Evolutionary conservation across 2,113 vertebrate genomes (phyloP).

Genomic region (Hemiscyllium ocellatum): DNA sequence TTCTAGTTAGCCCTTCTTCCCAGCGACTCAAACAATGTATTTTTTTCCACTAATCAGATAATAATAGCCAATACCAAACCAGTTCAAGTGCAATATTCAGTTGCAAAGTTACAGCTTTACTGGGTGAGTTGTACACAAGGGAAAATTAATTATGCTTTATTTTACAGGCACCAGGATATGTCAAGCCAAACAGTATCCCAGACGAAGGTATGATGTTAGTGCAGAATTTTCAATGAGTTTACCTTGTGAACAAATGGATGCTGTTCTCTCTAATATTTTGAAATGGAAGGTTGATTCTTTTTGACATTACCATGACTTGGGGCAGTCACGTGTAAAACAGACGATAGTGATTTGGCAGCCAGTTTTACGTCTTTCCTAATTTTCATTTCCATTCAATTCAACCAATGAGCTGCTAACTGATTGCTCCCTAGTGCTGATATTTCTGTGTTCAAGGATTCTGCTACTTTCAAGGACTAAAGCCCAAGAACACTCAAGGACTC

Average conservation of each 20-base stretch:
- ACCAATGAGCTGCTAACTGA: not conserved
- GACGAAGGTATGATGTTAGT: constrained; percentile 2
- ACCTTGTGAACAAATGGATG: not conserved
- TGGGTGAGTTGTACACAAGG: not conserved
- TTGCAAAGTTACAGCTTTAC: not conserved
- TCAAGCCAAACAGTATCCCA: not conserved
- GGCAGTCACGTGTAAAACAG: not conserved
- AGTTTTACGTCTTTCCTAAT: not conserved
- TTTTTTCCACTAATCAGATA: not conserved
- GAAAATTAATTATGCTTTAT: constrained; percentile 9
- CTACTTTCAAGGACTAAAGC: no score
- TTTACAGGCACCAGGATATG: constrained; percentile 22
- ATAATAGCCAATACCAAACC: not conserved
- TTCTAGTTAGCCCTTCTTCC: not conserved
- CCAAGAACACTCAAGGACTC: no score
- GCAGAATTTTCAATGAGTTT: not conserved
- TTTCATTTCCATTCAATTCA: not conserved
- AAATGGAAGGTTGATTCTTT: not conserved
- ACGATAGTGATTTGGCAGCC: not conserved
- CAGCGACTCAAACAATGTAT: not conserved
- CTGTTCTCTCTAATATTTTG: not conserved
- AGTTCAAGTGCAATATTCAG: not conserved
- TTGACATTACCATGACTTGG: no score
- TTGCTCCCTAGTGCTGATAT: not conserved
- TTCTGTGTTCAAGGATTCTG: no score